phyloP scores from a whole-genome alignment of 2,888 invertebrate species.

The Dermolepida albohirtum region DNA sequence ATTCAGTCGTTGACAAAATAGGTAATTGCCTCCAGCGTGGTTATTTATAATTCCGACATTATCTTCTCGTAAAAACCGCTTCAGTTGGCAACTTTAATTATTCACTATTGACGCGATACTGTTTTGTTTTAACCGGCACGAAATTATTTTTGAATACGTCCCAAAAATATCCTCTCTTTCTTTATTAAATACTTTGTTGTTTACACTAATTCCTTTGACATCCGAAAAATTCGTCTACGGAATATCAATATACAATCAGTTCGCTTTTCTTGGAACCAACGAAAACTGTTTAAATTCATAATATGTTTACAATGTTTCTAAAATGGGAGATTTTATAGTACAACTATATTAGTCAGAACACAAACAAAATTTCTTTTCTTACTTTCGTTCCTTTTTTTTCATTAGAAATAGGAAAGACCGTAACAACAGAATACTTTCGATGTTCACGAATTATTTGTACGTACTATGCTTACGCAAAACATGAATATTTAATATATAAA shows the following conservation, averaged over 20 bases:
- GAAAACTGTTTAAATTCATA: slow-evolving; percentile 29
- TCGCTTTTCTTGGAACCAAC: slow-evolving; percentile 20
- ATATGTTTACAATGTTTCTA: slow-evolving; percentile 36
- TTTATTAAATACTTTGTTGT: slow-evolving; percentile 35
- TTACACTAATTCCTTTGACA: slow-evolving; percentile 32
- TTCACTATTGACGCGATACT: slow-evolving; percentile 40
- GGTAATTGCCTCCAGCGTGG: slow-evolving; percentile 63
- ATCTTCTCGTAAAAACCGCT: slow-evolving; percentile 42
- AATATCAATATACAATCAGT: slow-evolving; percentile 28
- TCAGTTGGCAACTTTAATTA: slow-evolving; percentile 42
- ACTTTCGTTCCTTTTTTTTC: background rate
- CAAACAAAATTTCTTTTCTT: slow-evolving; percentile 17
- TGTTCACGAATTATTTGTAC: background rate
- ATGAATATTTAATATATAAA: no score
- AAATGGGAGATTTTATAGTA: slow-evolving; percentile 34
- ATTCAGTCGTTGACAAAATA: slow-evolving; percentile 65
- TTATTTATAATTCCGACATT: slow-evolving; percentile 49
- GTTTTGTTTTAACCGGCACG: slow-evolving; percentile 38
- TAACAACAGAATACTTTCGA: background rate
- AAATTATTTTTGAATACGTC: slow-evolving; percentile 36
- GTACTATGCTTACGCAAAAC: no score
- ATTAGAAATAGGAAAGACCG: background rate
- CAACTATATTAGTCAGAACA: slow-evolving; percentile 34
- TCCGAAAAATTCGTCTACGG: slow-evolving; percentile 33
- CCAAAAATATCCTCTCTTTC: slow-evolving; percentile 31